Conservation (phyloP, 2,797 vertebrate genomes). For the Halcyon smyrnensis region DNA sequence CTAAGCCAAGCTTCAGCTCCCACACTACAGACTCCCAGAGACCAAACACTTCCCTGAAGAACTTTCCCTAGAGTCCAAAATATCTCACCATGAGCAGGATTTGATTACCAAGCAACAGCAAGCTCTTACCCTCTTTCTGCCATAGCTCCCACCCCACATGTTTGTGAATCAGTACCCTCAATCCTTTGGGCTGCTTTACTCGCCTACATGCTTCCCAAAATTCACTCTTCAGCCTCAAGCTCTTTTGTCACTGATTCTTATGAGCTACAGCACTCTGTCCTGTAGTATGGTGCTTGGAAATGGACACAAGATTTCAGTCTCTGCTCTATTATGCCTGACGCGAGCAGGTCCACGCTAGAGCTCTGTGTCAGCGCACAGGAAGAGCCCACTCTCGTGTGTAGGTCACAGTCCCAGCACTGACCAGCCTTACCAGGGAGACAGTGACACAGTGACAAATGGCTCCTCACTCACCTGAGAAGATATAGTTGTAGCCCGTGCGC, state of each 20-base stretch:
- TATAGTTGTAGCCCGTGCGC: conserved; percentile 97
- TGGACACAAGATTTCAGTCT: rapidly evolving
- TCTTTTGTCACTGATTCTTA: neutral
- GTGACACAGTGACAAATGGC: neutral
- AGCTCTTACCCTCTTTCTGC: neutral
- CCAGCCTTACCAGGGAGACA: neutral
- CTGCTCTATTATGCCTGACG: neutral
- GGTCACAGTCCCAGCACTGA: neutral
- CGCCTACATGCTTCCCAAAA: neutral
- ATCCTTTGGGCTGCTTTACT: neutral
- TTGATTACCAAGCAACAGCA: neutral
- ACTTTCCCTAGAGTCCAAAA: neutral
- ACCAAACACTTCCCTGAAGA: neutral
- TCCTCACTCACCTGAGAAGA: conserved; percentile 91
- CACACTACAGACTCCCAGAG: neutral
- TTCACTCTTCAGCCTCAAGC: neutral
- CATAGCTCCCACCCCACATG: neutral
- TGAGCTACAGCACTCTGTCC: neutral
- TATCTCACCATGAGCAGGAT: neutral
- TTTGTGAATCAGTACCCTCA: neutral
- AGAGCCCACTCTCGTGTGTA: neutral
- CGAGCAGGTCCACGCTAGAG: neutral
- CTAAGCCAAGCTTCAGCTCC: neutral
- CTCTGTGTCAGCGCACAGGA: neutral
- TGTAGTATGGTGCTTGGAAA: neutral